Base-by-base conservation (phyloP, 2,888 invertebrate species). In the Thysanoteuthis rhombus region DNA sequence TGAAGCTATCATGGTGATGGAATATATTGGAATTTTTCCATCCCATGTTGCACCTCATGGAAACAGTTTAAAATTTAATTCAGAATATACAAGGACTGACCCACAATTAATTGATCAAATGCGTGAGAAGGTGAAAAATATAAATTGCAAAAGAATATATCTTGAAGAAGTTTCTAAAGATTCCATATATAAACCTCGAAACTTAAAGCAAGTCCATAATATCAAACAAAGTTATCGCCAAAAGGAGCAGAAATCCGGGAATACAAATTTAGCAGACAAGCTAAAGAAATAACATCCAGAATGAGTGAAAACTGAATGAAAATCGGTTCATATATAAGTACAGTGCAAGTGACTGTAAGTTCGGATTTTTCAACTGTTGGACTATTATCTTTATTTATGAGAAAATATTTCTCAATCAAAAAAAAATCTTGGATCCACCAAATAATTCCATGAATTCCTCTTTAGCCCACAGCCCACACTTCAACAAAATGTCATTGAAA, bases 121-220 rank as follows among this genome's bases (percentile, higher is more conserved):
- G 75, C 75, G n/a, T 12, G 16, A 75, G n/a, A 75, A 75, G n/a
- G 75, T 75, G n/a, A 75, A 75, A 32, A 32, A n/a, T 75, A 16
- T n/a, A n/a, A n/a, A 75, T 75, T 75, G 75, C 10, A 75, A 75
- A 75, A 75, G 6, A 12, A 32, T 75, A 12, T 75, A 75, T 75
- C 75, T n/a, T 75, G 75, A 75, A 75, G 75, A 75, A 75, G 3
- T 75, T n/a, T 32, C 75, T n/a, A 75, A 75, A 8, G n/a, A 75
- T n/a, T 32, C 75, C 32, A 75, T 75, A n/a, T 75, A 32, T 75
- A 75, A 75, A 75, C 75, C 75, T 16, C 75, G 75, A 8, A 75
- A 75, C 75, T n/a, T 75, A 75, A 75, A 75, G n/a, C 75, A 75
- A 75, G 75, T 75, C 75, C 75, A 75, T n/a, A 75, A 75, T 75